These are phyloP conservation scores for Phylloscopus trochiloides DNA, from an alignment of 2,113 vertebrate species.

Conservation along the genomic window DNA sequence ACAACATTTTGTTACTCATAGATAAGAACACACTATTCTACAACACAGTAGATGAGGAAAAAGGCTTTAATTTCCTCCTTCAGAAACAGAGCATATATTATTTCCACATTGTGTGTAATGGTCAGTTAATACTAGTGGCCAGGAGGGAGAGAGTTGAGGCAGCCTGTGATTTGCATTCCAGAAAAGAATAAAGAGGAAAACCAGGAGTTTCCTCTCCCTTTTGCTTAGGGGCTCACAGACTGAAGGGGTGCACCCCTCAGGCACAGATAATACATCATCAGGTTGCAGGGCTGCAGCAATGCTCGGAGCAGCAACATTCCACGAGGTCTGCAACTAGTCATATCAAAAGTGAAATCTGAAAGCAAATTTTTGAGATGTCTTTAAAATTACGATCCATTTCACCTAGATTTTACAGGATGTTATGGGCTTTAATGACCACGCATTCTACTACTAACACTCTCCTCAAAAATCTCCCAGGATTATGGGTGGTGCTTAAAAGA, in stretches of 20 bases:
- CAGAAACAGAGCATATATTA: background rate
- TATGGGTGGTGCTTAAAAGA: background rate
- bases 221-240: background rate
- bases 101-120: accelerated
- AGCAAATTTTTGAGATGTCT: background rate
- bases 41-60: background rate
- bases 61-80: background rate
- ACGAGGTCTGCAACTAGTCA: background rate
- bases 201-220: background rate
- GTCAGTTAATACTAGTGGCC: background rate
- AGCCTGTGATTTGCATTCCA: background rate
- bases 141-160: background rate
- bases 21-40: background rate
- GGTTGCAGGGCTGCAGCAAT: background rate
- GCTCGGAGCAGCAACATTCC: background rate
- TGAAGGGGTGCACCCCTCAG: background rate
- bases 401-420: background rate
- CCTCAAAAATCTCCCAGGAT: background rate
- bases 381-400: accelerated
- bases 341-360: background rate
- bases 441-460: background rate
- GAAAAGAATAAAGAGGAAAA: background rate
- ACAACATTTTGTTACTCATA: background rate
- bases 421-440: background rate
- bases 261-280: background rate